A percentile compares a stretch with the other conserved stretches of the same genome.
phyloP scores from a whole-genome alignment of 2,113 vertebrate species.

The Cephalophus harveyi region DNA sequence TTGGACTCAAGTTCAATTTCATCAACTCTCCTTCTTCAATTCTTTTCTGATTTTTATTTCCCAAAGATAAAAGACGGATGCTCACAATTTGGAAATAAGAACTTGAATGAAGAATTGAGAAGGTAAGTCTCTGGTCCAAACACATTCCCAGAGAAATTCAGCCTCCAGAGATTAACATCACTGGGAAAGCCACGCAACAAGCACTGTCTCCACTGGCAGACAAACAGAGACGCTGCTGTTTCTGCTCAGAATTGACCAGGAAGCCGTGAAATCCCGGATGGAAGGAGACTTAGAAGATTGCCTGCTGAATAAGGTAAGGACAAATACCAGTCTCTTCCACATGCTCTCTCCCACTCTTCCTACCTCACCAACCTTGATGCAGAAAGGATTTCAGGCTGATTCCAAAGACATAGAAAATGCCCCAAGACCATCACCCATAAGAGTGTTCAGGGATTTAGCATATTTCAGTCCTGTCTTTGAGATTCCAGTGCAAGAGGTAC shows the following conservation, averaged over 20 bases:
- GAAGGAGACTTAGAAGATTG: constrained; percentile 77
- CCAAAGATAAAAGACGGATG: background rate
- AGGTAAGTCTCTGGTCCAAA: background rate
- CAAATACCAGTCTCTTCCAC: constrained; percentile 1
- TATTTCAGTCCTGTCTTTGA: background rate
- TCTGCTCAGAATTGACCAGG: constrained; percentile 13
- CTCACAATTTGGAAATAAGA: background rate
- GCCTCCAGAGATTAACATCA: background rate
- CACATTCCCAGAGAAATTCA: background rate
- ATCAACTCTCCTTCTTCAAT: background rate
- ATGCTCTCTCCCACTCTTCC: background rate
- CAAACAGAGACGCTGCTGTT: background rate
- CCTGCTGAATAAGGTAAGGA: constrained; percentile 81
- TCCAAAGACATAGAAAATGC: background rate
- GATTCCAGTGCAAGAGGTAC: background rate
- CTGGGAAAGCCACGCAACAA: background rate
- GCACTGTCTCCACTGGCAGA: background rate
- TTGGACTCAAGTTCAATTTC: background rate
- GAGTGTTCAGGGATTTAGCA: background rate
- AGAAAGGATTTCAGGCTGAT: background rate
- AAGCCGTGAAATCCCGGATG: constrained; percentile 78
- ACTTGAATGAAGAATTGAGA: background rate
- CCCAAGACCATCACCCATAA: background rate
- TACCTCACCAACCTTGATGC: background rate
- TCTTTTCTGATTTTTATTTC: background rate